A percentile compares a stretch with the other conserved stretches of the same genome.
Evolutionary conservation across 2,113 vertebrate genomes (phyloP).

Genomic region (Charadrius vociferus): DNA sequence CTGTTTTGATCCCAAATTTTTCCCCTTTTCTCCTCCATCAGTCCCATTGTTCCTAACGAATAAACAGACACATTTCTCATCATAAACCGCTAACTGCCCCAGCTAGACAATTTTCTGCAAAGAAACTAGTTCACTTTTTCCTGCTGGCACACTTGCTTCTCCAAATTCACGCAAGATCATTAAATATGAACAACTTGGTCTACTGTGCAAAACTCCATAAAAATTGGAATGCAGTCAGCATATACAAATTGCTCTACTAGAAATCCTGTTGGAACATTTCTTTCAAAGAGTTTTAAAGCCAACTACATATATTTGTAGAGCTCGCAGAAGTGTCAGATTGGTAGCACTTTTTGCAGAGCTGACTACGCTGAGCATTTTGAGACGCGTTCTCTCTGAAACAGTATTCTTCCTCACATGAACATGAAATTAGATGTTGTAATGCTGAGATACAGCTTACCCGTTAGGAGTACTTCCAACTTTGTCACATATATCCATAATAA

Average conservation of each 20-base stretch:
- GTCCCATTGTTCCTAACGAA: background rate
- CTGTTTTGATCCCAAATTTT: background rate
- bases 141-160: background rate
- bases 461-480: slow-evolving; percentile 90
- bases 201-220: background rate
- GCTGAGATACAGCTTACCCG: slow-evolving; percentile 77
- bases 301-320: background rate
- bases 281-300: background rate
- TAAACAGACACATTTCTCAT: background rate
- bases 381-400: background rate
- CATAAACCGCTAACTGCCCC: background rate
- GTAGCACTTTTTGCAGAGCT: background rate
- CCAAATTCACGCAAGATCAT: background rate
- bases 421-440: background rate
- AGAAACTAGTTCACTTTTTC: background rate
- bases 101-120: background rate
- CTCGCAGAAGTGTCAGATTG: background rate
- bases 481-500: slow-evolving; percentile 98
- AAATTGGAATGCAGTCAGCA: background rate
- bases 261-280: background rate
- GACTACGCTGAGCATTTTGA: background rate
- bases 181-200: background rate
- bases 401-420: too few species aligned
- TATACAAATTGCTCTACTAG: background rate
- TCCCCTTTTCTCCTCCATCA: background rate